Evolutionary conservation across 2,888 invertebrate species (phyloP), one percentile per base, ranked within the genome.

Genomic region (Phragmatobia fuliginosa): DNA sequence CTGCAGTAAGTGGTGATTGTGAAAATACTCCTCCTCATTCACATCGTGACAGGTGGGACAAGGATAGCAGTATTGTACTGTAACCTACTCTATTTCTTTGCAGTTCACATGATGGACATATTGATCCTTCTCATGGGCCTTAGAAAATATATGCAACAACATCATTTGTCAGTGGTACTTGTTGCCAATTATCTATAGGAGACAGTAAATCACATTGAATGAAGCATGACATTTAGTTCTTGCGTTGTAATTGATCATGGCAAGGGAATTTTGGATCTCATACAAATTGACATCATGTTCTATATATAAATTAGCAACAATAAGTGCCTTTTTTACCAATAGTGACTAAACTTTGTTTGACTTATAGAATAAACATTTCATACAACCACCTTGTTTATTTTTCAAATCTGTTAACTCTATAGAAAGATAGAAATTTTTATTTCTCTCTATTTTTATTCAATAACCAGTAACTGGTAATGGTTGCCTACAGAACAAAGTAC

Each of bases 1-100:
- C 88, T 67, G 86, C 78, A 6, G 82, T 92, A 45, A 85, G 87
- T 78, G 93, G 94, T 21, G 94, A 94, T 76, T 94, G 93, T 87
- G 95, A 95, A 79, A 95, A 95, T 72, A 95, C 95, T 36, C 95
- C 95, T 59, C 95, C 95, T 7, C 91, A 94, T 71, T 92, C 94
- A 62, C 92, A 95, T 68, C 91, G 95, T 33, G 95, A 95, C 70
- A 86, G 87, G 79, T 95, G 95, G 95, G 95, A 95, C 70, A 93
- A 94, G 85, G 95, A 95, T 59, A 92, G 76, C 77, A 95, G 95
- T 79, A 92, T 95, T 89, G 91, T 95, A 31, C 91, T 95, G 74
- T 94, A 79, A 89, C 64, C 58, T 18, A 41, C 66, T 59, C 58
- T 14, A 38, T 66, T 33, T 62, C n/a, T 41, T 62, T 77, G 72